Evolutionary conservation across 2,888 invertebrate species (phyloP), one percentile per base, ranked within the genome.

Genomic region (Minunthozetes semirufus): DNA sequence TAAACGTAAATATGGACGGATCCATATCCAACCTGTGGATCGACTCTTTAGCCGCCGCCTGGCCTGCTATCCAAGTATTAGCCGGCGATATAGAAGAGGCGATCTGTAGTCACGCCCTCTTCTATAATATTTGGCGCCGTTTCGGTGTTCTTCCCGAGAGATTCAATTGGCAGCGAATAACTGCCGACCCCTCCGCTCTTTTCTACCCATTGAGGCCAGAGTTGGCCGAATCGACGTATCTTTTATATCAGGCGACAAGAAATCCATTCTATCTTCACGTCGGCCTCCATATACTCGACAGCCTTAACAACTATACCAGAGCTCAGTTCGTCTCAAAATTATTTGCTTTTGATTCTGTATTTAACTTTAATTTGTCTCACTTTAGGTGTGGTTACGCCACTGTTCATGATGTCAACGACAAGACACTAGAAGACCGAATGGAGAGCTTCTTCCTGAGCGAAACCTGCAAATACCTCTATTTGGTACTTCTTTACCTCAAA

Each of bases 251-350:
- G 81, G 88, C 87, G 2, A 88, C 88, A 0, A 86, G 85, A 80
- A 87, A 87, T 81, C 88, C 88, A 29, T 88, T 88, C 80, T 88
- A 88, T 81, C 83, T 88, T 71, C 87, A 88, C 81, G 88, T 88
- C 27, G 88, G 88, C 11, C 81, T 83, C 73, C 87, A 88, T 76
- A 87, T 88, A 66, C 81, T 88, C 68, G 82, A 85, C 75, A 85
- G 83, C 79, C 80, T 87, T 25, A 84, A 86, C 77, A 82, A 83
- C 42, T 82, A 85, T 79, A 84, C 86, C 1, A 85, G 83, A 81
- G 85, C 84, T 8, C 82, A 84, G 83, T 84, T 79, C 80, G 82
- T 79, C n/a, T 13, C 50, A 1, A 25, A 38, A 66, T 61, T 29
- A 46, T 17, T 42, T 13, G 3, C 19, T 5, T 13, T n/a, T n/a